Percentiles rank a stretch among this genome's conserved stretches.
These are phyloP conservation scores for Illadopsis cleaveri DNA, from an alignment of 2,113 vertebrate species.

Conservation along the genomic window DNA sequence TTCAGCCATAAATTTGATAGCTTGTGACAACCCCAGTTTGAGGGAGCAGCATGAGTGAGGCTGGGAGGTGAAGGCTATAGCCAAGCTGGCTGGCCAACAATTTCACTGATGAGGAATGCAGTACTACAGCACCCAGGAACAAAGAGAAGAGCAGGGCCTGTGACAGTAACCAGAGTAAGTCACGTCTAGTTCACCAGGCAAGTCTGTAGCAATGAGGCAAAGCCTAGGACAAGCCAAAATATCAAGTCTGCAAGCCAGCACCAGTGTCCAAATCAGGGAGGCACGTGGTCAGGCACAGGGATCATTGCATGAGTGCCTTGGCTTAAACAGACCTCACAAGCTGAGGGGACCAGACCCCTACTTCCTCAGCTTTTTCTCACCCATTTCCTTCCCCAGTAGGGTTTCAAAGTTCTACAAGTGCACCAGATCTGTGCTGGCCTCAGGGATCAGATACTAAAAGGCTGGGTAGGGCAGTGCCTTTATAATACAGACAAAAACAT, in stretches of 20 bases:
- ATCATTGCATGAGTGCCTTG: background rate
- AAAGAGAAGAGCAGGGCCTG: background rate
- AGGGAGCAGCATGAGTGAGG: background rate
- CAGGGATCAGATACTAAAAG: background rate
- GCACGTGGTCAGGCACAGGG: background rate
- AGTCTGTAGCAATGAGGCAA: background rate
- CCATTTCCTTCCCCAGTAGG: background rate
- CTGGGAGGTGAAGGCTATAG: background rate
- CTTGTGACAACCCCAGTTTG: background rate
- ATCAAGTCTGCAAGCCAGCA: background rate
- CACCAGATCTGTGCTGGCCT: background rate
- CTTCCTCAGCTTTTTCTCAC: background rate
- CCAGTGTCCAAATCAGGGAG: background rate
- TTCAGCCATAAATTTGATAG: background rate
- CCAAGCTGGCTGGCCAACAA: background rate
- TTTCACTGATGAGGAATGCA: background rate
- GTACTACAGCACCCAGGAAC: background rate
- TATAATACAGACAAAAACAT: background rate
- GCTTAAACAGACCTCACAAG: background rate
- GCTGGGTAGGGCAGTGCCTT: background rate
- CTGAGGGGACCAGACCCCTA: fast-evolving
- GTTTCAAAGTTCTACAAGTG: background rate
- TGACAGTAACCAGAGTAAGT: background rate
- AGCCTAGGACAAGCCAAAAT: background rate
- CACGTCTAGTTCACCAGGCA: background rate